A percentile compares a stretch with the other conserved stretches of the same genome.
phyloP scores from a whole-genome alignment of 2,888 invertebrate genomes.

The Morpho achilles region DNA sequence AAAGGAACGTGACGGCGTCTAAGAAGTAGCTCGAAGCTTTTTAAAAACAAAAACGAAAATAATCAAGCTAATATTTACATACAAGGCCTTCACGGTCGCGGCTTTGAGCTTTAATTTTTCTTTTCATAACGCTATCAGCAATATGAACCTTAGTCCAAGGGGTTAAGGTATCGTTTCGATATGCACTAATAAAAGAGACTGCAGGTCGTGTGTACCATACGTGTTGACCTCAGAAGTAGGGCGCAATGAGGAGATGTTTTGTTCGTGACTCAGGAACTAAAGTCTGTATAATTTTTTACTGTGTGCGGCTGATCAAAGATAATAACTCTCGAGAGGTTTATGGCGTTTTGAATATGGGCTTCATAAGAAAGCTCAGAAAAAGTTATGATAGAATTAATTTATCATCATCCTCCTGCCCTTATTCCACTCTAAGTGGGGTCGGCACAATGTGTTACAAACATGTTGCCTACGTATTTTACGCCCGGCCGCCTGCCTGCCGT shows the following conservation, averaged over 20 bases:
- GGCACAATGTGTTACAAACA: no score
- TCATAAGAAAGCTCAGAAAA: no score
- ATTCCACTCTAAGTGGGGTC: no score
- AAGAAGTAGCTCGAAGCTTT: slow-evolving; percentile 4
- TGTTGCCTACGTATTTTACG: no score
- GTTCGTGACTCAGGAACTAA: slow-evolving; percentile 6
- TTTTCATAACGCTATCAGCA: background rate
- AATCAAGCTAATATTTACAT: slow-evolving; percentile 16
- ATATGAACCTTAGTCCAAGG: background rate
- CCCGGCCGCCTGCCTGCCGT: no score
- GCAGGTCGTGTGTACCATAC: slow-evolving; percentile 8
- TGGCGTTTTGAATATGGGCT: no score
- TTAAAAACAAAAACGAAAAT: slow-evolving; percentile 8
- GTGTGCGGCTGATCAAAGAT: slow-evolving; percentile 4
- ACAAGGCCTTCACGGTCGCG: slow-evolving; percentile 13
- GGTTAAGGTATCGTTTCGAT: slow-evolving; percentile 1
- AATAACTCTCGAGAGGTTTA: background rate
- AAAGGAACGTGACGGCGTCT: background rate
- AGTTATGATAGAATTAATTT: no score
- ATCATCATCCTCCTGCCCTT: no score
- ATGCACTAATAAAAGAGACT: background rate
- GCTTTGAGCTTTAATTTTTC: slow-evolving; percentile 11
- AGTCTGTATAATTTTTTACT: slow-evolving; percentile 1
- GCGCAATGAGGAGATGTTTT: slow-evolving; percentile 12
- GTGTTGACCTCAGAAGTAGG: slow-evolving; percentile 16